Evolutionary conservation across 2,888 invertebrate species (phyloP).

Genomic region (Oscheius myriophilus): DNA sequence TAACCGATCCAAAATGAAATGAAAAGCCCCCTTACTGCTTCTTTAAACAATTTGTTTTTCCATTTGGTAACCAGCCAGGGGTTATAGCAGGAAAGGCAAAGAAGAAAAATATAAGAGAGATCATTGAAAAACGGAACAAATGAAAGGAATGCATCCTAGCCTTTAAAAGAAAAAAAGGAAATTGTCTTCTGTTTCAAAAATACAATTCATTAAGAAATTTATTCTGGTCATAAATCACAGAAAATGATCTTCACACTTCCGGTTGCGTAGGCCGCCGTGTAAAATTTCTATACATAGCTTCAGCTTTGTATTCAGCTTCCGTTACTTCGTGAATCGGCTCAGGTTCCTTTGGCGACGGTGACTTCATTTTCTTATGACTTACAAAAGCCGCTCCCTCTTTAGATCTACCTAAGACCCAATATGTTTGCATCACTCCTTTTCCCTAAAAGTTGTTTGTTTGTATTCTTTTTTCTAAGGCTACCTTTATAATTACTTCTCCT

Average conservation of each 20-base stretch:
- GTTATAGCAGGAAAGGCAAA: no score
- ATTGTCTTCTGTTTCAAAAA: no score
- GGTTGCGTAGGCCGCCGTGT: no score
- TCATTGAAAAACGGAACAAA: no score
- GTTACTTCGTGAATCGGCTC: constrained; percentile 3
- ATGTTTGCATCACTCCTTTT: constrained; percentile 46
- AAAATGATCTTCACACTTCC: not conserved
- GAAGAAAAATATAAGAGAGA: no score
- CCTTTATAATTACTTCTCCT: constrained; percentile 67
- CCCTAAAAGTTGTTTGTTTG: constrained; percentile 26
- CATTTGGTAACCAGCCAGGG: no score
- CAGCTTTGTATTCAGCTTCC: no score
- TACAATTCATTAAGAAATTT: not conserved
- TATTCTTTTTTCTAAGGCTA: not conserved
- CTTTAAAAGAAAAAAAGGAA: no score
- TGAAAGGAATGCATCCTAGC: no score
- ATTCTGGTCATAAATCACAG: not conserved
- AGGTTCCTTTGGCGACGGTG: not conserved
- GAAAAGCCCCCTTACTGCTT: no score
- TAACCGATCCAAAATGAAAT: no score
- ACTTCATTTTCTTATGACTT: not conserved
- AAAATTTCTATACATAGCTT: constrained; percentile 5
- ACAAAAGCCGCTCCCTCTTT: not conserved
- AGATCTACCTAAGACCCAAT: constrained; percentile 31
- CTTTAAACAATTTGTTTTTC: no score